Evolutionary conservation across 2,113 vertebrate genomes (phyloP).

Genomic region (Gallinago paraguaiae): DNA sequence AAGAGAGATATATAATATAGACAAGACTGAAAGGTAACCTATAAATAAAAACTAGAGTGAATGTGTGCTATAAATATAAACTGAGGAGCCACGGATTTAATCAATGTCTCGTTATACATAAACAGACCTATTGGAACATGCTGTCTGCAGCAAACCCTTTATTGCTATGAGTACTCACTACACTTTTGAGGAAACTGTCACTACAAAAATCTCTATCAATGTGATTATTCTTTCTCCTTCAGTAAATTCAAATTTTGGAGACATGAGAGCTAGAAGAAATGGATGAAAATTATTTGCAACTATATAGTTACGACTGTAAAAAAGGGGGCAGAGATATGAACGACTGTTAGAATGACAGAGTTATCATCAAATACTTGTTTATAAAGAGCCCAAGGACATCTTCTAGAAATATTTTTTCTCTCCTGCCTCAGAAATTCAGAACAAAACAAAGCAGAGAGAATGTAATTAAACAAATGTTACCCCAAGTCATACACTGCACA

Average conservation of each 20-base stretch:
- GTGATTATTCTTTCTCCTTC: constrained; percentile 19
- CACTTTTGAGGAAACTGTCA: neutral
- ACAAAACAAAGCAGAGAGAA: neutral
- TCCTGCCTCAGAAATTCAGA: neutral
- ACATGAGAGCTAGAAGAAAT: neutral
- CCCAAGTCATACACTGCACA: neutral
- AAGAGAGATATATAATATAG: constrained; percentile 43
- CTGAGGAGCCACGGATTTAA: constrained; percentile 12
- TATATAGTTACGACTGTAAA: neutral
- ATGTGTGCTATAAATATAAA: constrained; percentile 35
- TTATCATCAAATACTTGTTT: neutral
- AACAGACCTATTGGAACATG: neutral
- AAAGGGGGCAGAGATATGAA: neutral
- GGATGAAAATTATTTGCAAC: neutral
- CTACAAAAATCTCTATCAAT: neutral
- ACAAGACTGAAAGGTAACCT: constrained; percentile 35
- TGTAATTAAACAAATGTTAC: neutral
- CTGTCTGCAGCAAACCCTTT: neutral
- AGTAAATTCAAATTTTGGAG: constrained; percentile 10
- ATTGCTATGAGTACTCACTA: neutral
- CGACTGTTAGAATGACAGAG: neutral
- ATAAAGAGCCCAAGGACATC: neutral
- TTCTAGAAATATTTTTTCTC: neutral
- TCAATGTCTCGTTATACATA: neutral
- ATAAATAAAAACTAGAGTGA: constrained; percentile 45